Evolutionary conservation across 2,797 vertebrate species (phyloP).

Genomic region (Myotis planiceps): DNA sequence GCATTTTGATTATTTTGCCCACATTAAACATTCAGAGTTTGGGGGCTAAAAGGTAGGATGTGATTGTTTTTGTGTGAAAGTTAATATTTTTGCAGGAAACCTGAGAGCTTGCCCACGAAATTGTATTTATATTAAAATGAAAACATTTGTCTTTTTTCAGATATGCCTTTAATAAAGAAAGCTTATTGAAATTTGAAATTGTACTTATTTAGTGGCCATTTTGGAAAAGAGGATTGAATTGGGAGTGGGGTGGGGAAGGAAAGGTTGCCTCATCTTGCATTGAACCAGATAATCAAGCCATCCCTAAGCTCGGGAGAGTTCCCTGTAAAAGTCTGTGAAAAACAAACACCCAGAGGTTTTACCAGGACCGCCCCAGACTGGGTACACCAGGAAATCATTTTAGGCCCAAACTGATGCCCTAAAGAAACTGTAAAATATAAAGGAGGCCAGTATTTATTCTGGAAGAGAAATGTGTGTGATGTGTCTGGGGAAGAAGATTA

Average conservation of each 20-base stretch:
- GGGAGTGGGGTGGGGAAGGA: background rate
- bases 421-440: constrained; percentile 53
- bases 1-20: constrained; percentile 53
- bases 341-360: background rate
- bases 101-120: constrained; percentile 32
- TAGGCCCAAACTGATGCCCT: constrained; percentile 57
- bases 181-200: background rate
- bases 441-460: constrained; percentile 55
- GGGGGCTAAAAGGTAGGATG: background rate
- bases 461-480: constrained; percentile 23
- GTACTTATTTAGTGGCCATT: constrained; percentile 36
- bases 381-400: constrained; percentile 72
- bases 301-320: background rate
- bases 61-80: constrained; percentile 6
- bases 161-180: constrained; percentile 31
- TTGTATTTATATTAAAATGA: constrained; percentile 55
- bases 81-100: constrained; percentile 33
- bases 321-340: constrained; percentile 24
- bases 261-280: background rate
- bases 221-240: constrained; percentile 15
- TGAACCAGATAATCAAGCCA: background rate
- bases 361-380: background rate
- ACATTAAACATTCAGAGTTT: constrained; percentile 48
- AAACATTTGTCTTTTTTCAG: constrained; percentile 44
- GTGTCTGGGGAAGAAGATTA: constrained; percentile 51